Conservation (phyloP, 2,888 invertebrate genomes). For the Vanessa cardui region DNA sequence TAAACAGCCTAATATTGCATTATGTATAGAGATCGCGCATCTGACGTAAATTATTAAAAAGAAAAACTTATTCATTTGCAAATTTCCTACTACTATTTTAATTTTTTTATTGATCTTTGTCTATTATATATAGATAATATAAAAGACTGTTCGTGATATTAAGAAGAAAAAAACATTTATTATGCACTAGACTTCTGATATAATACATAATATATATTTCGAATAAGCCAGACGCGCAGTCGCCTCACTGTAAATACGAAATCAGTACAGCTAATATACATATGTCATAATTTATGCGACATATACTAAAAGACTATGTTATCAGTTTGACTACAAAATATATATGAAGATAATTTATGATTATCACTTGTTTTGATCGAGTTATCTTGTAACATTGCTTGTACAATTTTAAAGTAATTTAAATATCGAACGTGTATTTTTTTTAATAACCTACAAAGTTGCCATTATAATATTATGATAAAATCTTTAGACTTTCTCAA, state of each 20-base stretch:
- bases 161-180: background rate
- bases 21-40: too few species aligned
- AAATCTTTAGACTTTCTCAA: background rate
- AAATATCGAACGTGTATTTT: too few species aligned
- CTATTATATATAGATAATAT: too few species aligned
- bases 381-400: background rate
- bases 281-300: constrained; percentile 2
- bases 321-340: background rate
- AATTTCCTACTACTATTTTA: too few species aligned
- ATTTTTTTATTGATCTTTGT: too few species aligned
- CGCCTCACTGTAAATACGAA: constrained; percentile 16
- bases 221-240: constrained; percentile 21
- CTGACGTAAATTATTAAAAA: too few species aligned
- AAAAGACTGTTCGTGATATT: too few species aligned
- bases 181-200: background rate
- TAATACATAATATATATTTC: background rate
- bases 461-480: background rate
- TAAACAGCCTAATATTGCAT: background rate
- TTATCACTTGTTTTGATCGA: background rate
- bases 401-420: background rate
- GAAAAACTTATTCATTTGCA: too few species aligned
- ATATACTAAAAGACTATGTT: background rate
- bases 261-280: constrained; percentile 6
- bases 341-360: background rate
- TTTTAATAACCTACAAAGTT: background rate